Conservation (phyloP, 2,888 invertebrate species). For the Syrphus vitripennis region DNA sequence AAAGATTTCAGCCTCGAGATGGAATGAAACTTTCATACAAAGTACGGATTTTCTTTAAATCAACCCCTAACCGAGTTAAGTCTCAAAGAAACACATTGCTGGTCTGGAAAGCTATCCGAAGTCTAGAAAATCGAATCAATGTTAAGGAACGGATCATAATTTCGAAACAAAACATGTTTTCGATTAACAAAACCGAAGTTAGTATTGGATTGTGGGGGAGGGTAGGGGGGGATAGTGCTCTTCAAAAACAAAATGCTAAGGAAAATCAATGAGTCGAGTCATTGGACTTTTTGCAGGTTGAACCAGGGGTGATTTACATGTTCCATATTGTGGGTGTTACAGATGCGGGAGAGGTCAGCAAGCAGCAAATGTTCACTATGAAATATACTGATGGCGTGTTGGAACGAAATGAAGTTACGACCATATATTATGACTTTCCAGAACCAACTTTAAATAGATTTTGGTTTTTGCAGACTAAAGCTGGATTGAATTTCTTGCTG, state of each 20-base stretch:
- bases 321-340: constrained; percentile 74
- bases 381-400: constrained; percentile 72
- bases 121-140: constrained; percentile 73
- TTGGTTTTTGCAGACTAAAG: constrained; percentile 33
- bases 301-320: constrained; percentile 73
- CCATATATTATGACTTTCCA: neutral
- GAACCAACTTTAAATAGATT: neutral
- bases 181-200: constrained; percentile 70
- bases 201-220: no score
- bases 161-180: constrained; percentile 72
- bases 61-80: constrained; percentile 52
- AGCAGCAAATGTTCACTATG: constrained; percentile 72
- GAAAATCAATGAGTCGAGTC: constrained; percentile 56
- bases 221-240: no score
- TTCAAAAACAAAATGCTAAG: neutral
- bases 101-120: constrained; percentile 73
- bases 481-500: constrained; percentile 72
- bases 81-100: constrained; percentile 73
- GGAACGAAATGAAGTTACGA: constrained; percentile 66
- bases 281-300: constrained; percentile 65
- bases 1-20: constrained; percentile 73
- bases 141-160: constrained; percentile 71
- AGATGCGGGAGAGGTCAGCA: constrained; percentile 73
- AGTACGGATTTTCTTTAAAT: constrained; percentile 73
- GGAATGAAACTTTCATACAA: constrained; percentile 74